Evolutionary conservation across 2,113 vertebrate species (phyloP).

Genomic region (Myotis lucifugus): DNA sequence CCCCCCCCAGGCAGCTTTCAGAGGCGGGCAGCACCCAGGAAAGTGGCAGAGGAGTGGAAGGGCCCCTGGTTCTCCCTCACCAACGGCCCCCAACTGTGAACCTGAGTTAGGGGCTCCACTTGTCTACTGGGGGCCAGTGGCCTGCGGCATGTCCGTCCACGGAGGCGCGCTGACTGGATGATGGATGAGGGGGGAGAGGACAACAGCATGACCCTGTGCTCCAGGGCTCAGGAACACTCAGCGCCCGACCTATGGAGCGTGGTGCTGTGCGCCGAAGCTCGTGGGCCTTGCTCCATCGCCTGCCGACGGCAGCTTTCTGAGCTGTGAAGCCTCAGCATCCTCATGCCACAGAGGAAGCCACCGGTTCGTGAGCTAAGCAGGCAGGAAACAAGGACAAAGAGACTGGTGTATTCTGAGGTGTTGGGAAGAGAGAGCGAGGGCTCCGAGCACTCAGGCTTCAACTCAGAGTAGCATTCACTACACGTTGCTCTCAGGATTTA

Average conservation of each 20-base stretch:
- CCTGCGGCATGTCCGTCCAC: rapidly evolving
- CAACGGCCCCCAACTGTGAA: background rate
- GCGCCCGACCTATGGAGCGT: background rate
- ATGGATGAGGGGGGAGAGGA: too few relatives aligned
- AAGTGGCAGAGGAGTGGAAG: background rate
- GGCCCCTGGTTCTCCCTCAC: background rate
- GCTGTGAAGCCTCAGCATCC: background rate
- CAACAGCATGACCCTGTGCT: background rate
- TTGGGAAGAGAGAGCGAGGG: background rate
- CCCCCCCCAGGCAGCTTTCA: background rate
- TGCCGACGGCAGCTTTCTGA: background rate
- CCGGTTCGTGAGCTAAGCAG: background rate
- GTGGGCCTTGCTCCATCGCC: background rate
- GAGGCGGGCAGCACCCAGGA: rapidly evolving
- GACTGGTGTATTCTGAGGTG: background rate
- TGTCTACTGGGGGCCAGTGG: background rate
- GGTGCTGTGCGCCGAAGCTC: background rate
- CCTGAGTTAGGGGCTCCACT: background rate
- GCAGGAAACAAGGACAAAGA: background rate
- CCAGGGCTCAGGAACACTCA: background rate
- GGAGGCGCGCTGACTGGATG: background rate
- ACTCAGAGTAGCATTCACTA: background rate
- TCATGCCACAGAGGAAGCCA: background rate
- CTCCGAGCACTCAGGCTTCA: background rate
- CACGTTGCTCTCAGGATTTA: background rate